Conservation (phyloP, 53 echinoderm and acorn worm genomes). For the Glandiceps talaboti region DNA sequence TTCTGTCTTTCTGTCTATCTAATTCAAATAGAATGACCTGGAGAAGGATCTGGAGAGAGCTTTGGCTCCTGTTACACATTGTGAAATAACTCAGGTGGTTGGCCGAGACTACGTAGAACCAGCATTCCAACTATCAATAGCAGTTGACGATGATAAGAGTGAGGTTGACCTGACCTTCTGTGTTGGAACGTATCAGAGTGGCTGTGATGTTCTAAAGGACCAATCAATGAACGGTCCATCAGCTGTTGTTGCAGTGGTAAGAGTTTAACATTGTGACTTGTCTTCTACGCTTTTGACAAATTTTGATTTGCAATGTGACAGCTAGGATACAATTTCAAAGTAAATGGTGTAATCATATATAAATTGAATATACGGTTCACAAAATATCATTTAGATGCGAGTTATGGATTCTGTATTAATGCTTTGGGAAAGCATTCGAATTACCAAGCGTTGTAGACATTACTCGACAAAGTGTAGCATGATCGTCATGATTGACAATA, state of each 20-base stretch:
- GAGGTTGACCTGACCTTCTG: conserved; percentile 17
- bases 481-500: no score
- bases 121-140: conserved; percentile 21
- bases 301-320: no score
- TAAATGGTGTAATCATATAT: no score
- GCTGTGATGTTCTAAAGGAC: conserved; percentile 13
- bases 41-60: background rate
- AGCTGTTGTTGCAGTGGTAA: background rate
- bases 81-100: conserved; percentile 17
- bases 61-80: background rate
- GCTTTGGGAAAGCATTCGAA: no score
- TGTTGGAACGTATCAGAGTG: conserved; percentile 29
- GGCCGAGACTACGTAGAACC: conserved; percentile 39
- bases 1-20: no score
- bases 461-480: no score
- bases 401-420: no score
- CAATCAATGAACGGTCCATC: background rate
- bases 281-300: no score
- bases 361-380: no score
- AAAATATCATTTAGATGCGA: no score
- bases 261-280: background rate
- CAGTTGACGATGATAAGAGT: conserved; percentile 27
- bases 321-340: no score
- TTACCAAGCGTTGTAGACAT: no score
- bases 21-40: background rate